Evolutionary conservation across 1,140 invertebrate genomes (phyloP), one percentile per base, ranked within the genome.

Genomic region (Bactericera cockerelli): DNA sequence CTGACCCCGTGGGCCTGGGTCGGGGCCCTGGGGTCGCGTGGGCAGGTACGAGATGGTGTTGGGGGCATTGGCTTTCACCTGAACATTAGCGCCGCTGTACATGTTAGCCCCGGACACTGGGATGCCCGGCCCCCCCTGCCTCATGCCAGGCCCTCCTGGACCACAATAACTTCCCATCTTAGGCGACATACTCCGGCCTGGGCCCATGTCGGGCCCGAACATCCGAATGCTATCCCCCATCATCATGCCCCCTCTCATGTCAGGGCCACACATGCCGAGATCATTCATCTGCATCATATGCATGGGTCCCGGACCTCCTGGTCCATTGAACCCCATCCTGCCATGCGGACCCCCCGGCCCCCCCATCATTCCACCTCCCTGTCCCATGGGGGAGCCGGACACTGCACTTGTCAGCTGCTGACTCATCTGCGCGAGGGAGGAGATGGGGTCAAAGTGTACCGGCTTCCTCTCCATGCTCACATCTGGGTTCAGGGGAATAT

Each of bases 41-140:
- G 93, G 93, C 68, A 97, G 81, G 77, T 98, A 98, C 74, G 97
- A 93, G 67, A 98, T 97, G 13, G 93, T 97, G 71, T 97, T 97
- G 0, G 93, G 93, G 1, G 93, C 93, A 73, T 87, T 94, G 1
- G 93, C 86, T 75, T 96, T 96, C 24, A 97, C 93, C 74, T 91
- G 87, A 39, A 92, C 84, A 70, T 88, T 92, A 1, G 87, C 84
- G 39, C 86, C 84, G 69, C 86, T 85, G 69, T 84, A 86, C 0
- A 81, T 79, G 61, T 79, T 80, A 57, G 81, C 65, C 1, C 64
- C 54, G 58, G 69, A 65, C 19, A 67, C 69, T 22, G 49, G 65
- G 58, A 56, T 56, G 13, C 31, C 58, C 14, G 31, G 57, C 59
- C 64, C 63, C 54, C 31, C 58, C 14, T 25, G 57, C 59, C 64